Base-by-base conservation (phyloP, 2,888 invertebrate species). In the Labia minor region DNA sequence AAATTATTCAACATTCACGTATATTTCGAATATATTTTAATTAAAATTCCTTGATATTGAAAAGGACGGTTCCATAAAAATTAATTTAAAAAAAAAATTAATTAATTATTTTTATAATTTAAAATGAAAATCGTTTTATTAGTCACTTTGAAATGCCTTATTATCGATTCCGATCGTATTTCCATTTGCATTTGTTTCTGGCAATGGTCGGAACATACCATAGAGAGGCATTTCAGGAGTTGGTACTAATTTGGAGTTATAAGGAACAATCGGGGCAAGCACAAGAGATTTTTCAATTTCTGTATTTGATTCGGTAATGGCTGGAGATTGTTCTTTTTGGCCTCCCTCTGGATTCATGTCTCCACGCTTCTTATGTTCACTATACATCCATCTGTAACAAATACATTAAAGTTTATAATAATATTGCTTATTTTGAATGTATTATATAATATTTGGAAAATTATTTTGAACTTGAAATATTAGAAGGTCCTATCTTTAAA, bases 311-410 rank as follows among this genome's bases (percentile, higher is more conserved):
- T 49, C 49, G 2, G 14, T 49, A 10, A 14, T 14, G 2, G n/a
- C 49, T 14, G 14, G 4, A 49, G 49, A 16, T 20, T 65, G 16
- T n/a, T 19, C 21, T 1, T 4, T 6, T 14, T 19, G 49, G 2
- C 4, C 14, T n/a, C 18, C 61, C n/a, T 18, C 14, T 4, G 19
- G 19, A 16, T 16, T 16, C 19, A 20, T 37, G 16, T 65, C 49
- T 37, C 37, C 37, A 10, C 37, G 16, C 73, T 82, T 83, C 72
- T 83, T 84, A 73, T 86, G 85, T 65, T 86, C 86, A 70, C 83
- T 77, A 75, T 87, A 87, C 76, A 88, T 80, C 87, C 87, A 88
- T 67, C 87, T 87, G 76, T 65, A 80, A 81, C 67, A 61, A 68
- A 63, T 63, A 26, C 37, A 33, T 49, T 49, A 8, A 33, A 33